Evolutionary conservation across 2,888 invertebrate species (phyloP), one percentile per base, ranked within the genome.

Genomic region (Mellilla xanthometata): DNA sequence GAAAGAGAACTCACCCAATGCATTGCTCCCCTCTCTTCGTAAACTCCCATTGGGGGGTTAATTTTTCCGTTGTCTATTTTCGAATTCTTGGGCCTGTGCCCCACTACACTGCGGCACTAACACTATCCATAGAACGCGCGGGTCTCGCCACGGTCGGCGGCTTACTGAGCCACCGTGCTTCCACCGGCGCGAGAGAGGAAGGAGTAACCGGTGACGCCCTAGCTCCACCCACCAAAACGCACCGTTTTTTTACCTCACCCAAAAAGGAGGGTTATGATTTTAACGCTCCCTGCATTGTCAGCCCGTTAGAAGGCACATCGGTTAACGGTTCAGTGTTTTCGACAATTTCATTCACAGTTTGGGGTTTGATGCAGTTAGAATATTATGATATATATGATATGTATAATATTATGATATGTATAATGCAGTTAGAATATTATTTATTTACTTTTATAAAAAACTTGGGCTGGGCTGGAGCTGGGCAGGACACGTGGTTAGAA

Each of bases 11-110:
- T 93, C 91, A 95, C 95, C 95, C 95, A 96, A 94, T 95, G 95
- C 95, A 96, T 95, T 94, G 94, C 94, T 93, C 94, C 93, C 91
- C 93, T 92, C 91, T 95, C 95, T 93, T 95, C 95, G 94, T 94
- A 95, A 91, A 96, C 95, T 95, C 95, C 95, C 95, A 96, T 96
- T 95, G 95, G 95, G 93, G 91, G 91, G 80, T 90, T 80, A 85
- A 87, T 87, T 78, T 81, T 87, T 79, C 81, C 81, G 87, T 84
- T 83, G 81, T 80, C 73, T 81, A 82, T 84, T 82, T 81, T 83
- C 81, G 84, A 87, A 84, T 78, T 79, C 76, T 73, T 78, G 85
- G 87, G 87, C 86, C 72, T 73, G 58, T 72, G 87, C 87, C 87
- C 87, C 87, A 87, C 86, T 76, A 68, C 86, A 86, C 87, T 76